phyloP scores from a whole-genome alignment of 2,797 vertebrate genomes.

The Atherinosoma microstoma region DNA sequence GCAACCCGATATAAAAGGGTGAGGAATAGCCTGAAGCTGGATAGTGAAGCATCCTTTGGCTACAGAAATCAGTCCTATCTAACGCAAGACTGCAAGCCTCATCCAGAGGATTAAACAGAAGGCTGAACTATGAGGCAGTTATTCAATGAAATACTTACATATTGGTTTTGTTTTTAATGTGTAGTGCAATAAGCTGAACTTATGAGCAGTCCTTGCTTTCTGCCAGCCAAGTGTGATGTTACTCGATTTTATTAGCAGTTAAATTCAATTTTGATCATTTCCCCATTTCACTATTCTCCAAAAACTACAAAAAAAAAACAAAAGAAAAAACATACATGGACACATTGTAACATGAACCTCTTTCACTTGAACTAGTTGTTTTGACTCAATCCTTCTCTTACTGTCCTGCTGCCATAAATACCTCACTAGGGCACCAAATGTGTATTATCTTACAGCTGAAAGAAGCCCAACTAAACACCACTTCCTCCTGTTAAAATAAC shows the following conservation, averaged over 20 bases:
- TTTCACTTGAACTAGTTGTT: not conserved
- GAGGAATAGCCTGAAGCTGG: not conserved
- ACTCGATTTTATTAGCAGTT: not conserved
- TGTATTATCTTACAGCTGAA: not conserved
- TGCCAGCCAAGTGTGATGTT: not conserved
- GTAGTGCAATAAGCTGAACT: not conserved
- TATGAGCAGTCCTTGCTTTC: not conserved
- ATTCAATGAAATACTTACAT: not conserved
- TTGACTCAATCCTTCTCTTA: not conserved
- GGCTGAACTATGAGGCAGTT: not conserved
- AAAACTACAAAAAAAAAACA: not conserved
- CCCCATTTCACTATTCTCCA: not conserved
- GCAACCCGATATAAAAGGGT: not conserved
- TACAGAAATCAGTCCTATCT: not conserved
- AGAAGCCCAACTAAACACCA: not conserved
- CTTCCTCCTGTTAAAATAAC: not conserved
- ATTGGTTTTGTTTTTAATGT: not conserved
- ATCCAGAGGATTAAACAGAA: not conserved
- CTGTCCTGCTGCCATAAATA: not conserved
- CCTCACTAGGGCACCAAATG: not conserved
- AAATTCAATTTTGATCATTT: not conserved
- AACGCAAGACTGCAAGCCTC: not conserved
- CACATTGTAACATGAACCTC: not conserved
- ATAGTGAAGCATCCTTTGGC: constrained; percentile 9
- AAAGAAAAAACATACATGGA: too few species aligned